Evolutionary conservation across 2,113 vertebrate species (phyloP), one percentile per base, ranked within the genome.

Genomic region (Pogonocichla stellata): DNA sequence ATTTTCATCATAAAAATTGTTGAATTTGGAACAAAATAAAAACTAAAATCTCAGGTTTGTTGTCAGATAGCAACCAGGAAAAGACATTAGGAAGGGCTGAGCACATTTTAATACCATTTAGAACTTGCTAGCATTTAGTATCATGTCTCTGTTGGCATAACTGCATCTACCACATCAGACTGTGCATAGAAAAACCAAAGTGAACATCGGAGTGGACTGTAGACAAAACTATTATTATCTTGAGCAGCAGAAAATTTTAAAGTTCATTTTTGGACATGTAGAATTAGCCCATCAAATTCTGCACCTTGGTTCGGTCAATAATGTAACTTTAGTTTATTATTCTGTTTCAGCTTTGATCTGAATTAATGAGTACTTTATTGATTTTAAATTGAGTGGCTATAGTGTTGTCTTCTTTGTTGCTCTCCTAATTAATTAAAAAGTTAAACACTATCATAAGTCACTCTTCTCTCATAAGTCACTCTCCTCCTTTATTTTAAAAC

Each of bases 391-490:
- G 88, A 94, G 87, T 40, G 18, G 12, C 62, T 80, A 74, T 73
- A 65, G 70, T 88, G 78, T 84, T 93, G 65, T 91, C 50, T 94
- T 90, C 70, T 92, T 31, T 86, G 62, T 88, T 93, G 62, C 45
- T 87, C 61, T 91, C 80, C 90, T 72, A 88, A 89, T 93, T 94
- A 88, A 93, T 96, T 95, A 91, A 92, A 78, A 95, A 95, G 78
- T 81, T 95, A 91, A 95, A 79, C 25, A 86, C 50, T 69, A 23
- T 91, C 53, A 24, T 90, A 95, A 97, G 70, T 91, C 70, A 79
- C 36, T 66, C 6, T 48, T 8, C 36, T n/a, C n/a, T 91, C 53
- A 24, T 90, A 95, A 97, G 70, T 91, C 70, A 79, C 36, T 66
- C 6, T 48, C 6, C 36, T 81, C 3, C 33, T 87, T 90, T 86